phyloP scores from a whole-genome alignment of 1,140 invertebrate species.

The Papilio aristodemus region DNA sequence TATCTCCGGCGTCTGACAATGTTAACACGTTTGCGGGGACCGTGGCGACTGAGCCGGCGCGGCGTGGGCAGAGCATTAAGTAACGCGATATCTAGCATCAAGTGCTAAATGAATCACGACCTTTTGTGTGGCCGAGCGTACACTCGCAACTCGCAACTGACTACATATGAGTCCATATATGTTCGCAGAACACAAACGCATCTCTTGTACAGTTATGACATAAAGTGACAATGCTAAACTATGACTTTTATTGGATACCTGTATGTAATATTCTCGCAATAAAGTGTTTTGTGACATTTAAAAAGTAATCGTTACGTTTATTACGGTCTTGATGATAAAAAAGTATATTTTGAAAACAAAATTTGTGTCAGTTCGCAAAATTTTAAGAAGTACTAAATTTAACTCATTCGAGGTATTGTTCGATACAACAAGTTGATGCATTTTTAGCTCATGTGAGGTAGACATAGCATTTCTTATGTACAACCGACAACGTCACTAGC shows the following conservation, averaged over 20 bases:
- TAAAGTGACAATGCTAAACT: conserved; percentile 1
- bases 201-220: conserved; percentile 5
- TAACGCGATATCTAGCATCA: conserved; percentile 20
- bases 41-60: not conserved
- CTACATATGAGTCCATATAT: not conserved
- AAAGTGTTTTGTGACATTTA: not conserved
- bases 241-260: not conserved
- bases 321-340: not conserved
- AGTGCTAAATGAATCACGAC: conserved; percentile 27
- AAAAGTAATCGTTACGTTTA: not conserved
- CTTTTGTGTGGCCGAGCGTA: conserved; percentile 21
- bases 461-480: too few species aligned
- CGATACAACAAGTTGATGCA: too few species aligned
- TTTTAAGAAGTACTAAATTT: conserved; percentile 10
- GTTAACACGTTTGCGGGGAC: conserved; percentile 1
- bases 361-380: not conserved
- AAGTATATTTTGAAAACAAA: not conserved
- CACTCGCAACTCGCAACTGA: not conserved
- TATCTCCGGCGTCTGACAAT: not conserved
- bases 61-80: conserved; percentile 22
- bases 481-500: too few species aligned
- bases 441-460: too few species aligned
- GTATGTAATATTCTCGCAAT: not conserved
- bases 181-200: not conserved
- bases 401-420: not conserved